Percentiles rank a stretch among this genome's conserved stretches.
Conservation (phyloP, 2,113 vertebrate species). For the Clupea harengus region DNA sequence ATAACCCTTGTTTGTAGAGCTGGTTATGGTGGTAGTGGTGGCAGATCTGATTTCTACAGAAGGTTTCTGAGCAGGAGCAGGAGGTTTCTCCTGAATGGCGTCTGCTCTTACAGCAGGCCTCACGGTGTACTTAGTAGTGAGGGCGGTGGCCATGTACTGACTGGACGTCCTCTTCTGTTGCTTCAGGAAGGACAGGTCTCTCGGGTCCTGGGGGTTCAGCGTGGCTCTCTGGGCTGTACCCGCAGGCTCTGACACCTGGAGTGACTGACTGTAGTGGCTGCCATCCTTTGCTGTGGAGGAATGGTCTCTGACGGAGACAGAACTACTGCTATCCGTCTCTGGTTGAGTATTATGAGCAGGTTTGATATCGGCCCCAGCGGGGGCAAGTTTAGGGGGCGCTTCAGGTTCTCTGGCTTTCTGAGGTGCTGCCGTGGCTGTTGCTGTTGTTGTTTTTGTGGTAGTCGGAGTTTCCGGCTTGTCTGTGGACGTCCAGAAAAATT, state of each 20-base stretch:
- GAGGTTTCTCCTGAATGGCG: slow-evolving; percentile 23
- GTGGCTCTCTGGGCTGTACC: slow-evolving; percentile 44
- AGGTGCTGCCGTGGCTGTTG: slow-evolving; percentile 29
- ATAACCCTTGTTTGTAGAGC: slow-evolving; percentile 29
- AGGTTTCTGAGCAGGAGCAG: slow-evolving; percentile 27
- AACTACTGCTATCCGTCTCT: slow-evolving; percentile 34
- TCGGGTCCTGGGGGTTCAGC: not conserved
- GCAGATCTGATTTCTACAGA: not conserved
- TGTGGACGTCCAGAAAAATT: slow-evolving; percentile 81
- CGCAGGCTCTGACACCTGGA: not conserved
- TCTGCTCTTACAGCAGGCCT: slow-evolving; percentile 46
- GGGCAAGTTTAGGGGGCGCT: slow-evolving; percentile 41
- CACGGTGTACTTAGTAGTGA: slow-evolving; percentile 70
- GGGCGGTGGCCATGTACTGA: slow-evolving; percentile 89
- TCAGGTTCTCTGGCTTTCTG: slow-evolving; percentile 53
- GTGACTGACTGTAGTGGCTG: not conserved
- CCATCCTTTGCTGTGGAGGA: not conserved
- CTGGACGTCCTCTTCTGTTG: slow-evolving; percentile 86
- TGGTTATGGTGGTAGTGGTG: not conserved
- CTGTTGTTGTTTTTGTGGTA: not conserved
- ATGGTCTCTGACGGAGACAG: not conserved
- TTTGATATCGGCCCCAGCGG: slow-evolving; percentile 34
- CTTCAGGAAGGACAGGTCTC: slow-evolving; percentile 76
- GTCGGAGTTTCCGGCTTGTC: slow-evolving; percentile 60
- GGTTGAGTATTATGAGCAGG: slow-evolving; percentile 46